Base-by-base conservation (phyloP, 2,797 vertebrate species). In the Synaphobranchus kaupii region DNA sequence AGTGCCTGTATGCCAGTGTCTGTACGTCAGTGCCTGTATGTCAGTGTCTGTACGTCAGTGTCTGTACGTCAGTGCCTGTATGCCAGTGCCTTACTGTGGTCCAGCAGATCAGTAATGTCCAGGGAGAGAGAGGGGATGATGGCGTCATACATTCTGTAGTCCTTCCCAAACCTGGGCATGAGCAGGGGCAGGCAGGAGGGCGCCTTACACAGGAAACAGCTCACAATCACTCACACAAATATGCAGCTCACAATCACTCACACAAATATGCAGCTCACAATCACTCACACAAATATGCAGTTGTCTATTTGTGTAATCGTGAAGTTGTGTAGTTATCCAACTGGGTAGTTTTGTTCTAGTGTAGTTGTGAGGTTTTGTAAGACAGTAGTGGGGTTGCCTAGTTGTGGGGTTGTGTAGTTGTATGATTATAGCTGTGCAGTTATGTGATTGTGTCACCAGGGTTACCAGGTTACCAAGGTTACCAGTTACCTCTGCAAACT, bases 71-170 rank as follows among this genome's bases (percentile, higher is more conserved):
- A 15, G 54, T 56, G 54, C 17, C 13, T 20, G 10, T 85, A 6
- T 73, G 12, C 1, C 10, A 31, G 52, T 0, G 44, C 7, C 95
- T 94, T 89, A 97, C 97, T 93, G 92, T 97, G 96, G 12, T 97
- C 97, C 90, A 97, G 94, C 47, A 97, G 95, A 94, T 97, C 97
- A 0, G 97, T 97, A 92, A 97, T 94, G 94, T 97, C 97, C 50
- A 97, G 93, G 81, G 91, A 94, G 63, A 97, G 94, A 0, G 95
- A 95, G 0, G 97, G 97, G 87, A 96, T 92, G 89, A 97, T 97
- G 91, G 94, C 96, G 0, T 95, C 95, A 85, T 96, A 97, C 96
- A 97, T 97, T 91, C 97, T 97, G 89, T 96, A 97, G 88, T 97
- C 96, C 89, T 97, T 97, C 1, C 97, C 97, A 31, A 97, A 97